Evolutionary conservation across 2,113 vertebrate species (phyloP), one percentile per base, ranked within the genome.

Genomic region (Dunckerocampus dactyliophorus): DNA sequence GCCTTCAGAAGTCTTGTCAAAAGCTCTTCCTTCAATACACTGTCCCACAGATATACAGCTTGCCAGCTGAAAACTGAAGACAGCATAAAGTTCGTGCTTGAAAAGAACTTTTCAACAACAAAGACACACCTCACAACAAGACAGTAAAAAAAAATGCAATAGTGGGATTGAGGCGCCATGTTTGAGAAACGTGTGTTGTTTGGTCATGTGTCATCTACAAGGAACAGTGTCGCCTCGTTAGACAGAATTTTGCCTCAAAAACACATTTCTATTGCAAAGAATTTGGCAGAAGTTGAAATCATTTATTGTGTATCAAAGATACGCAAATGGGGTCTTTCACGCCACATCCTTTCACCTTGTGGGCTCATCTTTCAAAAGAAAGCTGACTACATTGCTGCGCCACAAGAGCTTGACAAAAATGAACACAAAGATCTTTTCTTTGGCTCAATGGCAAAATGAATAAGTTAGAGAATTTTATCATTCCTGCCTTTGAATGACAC

Each of bases 1-100:
- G 80, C 69, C 73, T 69, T 88, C 75, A 83, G 82, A 88, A 88
- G 86, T 85, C 77, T 86, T 79, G 86, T 85, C 86, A 88, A 79
- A 88, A 83, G 78, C 76, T 79, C 72, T 78, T 75, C 77, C 76
- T 75, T 86, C 81, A 74, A 47, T 69, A 76, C 85, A 87, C 84
- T 87, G 87, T 88, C 83, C 85, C 75, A 64, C 59, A 65, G 75
- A 89, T 85, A 86, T 87, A 86, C 87, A 88, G 87, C 87, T 87
- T 76, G 82, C 80, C 76, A 79, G 83, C 79, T 86, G 80, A 86
- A 88, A 88, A 87, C 82, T 77, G 82, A 77, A 86, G 82, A 86
- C 51, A 77, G 81, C 82, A 79, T 85, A 85, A 89, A 88, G 82
- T 88, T 88, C 39, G 62, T 62, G 76, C 82, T 82, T 89, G 78